A percentile compares a stretch with the other conserved stretches of the same genome.
These are phyloP conservation scores for Chelonus insularis DNA, from an alignment of 1,140 invertebrate genomes.

Conservation along the genomic window DNA sequence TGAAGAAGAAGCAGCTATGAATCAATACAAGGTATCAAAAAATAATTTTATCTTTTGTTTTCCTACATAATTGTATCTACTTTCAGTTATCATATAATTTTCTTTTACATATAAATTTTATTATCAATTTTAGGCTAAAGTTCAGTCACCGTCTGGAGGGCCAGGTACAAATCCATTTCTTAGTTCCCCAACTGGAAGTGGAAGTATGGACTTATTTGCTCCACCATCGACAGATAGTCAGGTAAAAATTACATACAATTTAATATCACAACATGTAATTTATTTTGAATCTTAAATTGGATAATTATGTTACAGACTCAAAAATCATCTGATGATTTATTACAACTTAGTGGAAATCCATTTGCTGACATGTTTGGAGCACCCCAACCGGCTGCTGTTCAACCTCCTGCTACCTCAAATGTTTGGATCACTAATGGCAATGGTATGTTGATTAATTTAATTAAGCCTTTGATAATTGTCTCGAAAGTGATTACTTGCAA, in stretches of 20 bases:
- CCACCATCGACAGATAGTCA: constrained; percentile 58
- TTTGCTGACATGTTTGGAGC: constrained; percentile 84
- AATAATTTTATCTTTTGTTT: constrained; percentile 26
- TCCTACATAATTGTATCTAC: too few species aligned
- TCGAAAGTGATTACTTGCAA: too few species aligned
- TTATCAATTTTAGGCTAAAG: constrained; percentile 67
- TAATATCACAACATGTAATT: too few species aligned
- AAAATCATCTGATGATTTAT: constrained; percentile 86
- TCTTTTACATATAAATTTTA: neutral
- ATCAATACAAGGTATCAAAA: constrained; percentile 84
- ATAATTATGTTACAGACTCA: constrained; percentile 37
- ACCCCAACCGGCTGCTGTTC: constrained; percentile 48
- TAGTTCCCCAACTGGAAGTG: constrained; percentile 62
- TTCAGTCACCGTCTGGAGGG: constrained; percentile 72
- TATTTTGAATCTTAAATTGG: too few species aligned
- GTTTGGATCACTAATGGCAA: constrained; percentile 74
- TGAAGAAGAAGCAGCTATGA: constrained; percentile 93
- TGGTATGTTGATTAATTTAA: too few species aligned
- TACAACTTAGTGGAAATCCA: constrained; percentile 84
- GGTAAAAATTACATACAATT: too few species aligned
- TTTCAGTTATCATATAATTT: too few species aligned
- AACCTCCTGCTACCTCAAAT: constrained; percentile 56
- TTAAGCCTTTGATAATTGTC: too few species aligned
- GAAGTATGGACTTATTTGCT: constrained; percentile 73
- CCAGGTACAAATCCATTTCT: constrained; percentile 86